Conservation (phyloP, 2,797 vertebrate species). For the Acrossocheilus fasciatus region DNA sequence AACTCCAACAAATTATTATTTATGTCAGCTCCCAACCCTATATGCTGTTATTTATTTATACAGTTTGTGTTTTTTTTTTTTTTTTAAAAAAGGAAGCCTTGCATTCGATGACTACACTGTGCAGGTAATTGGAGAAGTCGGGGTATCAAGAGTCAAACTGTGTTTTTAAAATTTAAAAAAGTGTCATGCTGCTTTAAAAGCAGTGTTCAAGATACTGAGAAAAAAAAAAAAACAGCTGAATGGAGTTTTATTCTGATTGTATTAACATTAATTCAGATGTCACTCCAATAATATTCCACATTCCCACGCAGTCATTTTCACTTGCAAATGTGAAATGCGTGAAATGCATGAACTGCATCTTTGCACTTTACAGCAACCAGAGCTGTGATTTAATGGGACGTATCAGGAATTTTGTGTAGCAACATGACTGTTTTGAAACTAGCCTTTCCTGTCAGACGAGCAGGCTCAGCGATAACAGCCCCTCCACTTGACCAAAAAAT, state of each 20-base stretch:
- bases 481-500: not conserved
- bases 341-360: not conserved
- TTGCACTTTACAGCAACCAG: not conserved
- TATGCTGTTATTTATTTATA: no score
- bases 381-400: constrained; percentile 6
- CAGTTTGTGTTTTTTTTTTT: no score
- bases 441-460: constrained; percentile 9
- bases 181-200: not conserved
- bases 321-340: not conserved
- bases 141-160: not conserved
- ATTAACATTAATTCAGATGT: not conserved
- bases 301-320: not conserved
- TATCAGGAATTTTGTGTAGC: constrained; percentile 11
- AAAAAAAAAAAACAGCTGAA: no score
- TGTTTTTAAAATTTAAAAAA: not conserved
- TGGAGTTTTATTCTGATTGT: not conserved
- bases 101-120: no score
- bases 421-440: constrained; percentile 11
- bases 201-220: no score
- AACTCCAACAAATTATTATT: no score
- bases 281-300: not conserved
- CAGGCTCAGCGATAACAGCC: not conserved
- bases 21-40: no score
- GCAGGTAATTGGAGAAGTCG: no score
- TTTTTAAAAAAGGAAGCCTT: not conserved